Base-by-base conservation (phyloP, 2,113 vertebrate genomes). In the Prinia subflava region DNA sequence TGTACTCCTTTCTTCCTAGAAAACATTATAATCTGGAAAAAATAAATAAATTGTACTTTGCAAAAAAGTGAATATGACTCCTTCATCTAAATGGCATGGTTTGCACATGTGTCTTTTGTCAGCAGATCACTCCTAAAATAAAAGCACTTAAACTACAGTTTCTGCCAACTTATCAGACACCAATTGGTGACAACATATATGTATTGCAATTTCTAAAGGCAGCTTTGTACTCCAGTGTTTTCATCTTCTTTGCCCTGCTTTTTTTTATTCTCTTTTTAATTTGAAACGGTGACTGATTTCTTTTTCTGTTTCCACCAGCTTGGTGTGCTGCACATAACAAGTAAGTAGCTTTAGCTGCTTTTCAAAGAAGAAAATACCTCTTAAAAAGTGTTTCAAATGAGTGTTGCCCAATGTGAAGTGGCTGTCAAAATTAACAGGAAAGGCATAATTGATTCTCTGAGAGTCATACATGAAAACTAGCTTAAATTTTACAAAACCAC, bases 1-100 rank as follows among this genome's bases (percentile, higher is more conserved):
- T 94, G 93, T 96, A 94, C 53, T 93, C 25, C 70, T 95, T 97
- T 92, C 94, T 94, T 96, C 81, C 81, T 93, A 83, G 90, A 95
- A 95, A 92, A 92, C 59, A 83, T 57, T 92, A 92, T 94, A 94
- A 85, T 95, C 78, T 94, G 94, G 88, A 96, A 92, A 94, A 96
- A 96, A 90, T 95, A 93, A 93, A 95, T 92, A 95, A 94, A 95
- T 65, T 92, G 87, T 88, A 92, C 88, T 90, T 94, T 81, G 80
- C 76, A 87, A 95, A 93, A 93, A 96, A 96, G 49, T 75, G 76
- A 95, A 31, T 95, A 69, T 76, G 49, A 75, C 46, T 90, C 92
- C 85, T 95, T 83, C 89, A 83, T 94, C 88, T 73, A 75, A 95
- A 89, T 65, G 90, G 91, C 84, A 74, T 90, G 96, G 83, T 70